Conservation (phyloP, 2,113 vertebrate genomes). For the Stegastes partitus region DNA sequence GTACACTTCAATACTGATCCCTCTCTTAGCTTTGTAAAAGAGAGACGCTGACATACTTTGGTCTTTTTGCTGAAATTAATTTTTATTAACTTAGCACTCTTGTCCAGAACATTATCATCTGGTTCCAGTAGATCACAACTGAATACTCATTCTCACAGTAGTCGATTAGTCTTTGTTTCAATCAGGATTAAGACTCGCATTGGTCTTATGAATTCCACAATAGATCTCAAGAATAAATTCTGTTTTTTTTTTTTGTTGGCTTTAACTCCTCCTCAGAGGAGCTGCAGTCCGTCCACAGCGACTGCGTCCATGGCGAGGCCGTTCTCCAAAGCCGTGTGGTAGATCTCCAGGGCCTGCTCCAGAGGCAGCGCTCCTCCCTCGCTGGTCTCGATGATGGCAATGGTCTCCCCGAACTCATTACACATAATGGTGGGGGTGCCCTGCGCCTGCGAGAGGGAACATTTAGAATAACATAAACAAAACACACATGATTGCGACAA, state of each 20-base stretch:
- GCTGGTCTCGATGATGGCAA: constrained; percentile 91
- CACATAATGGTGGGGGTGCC: constrained; percentile 90
- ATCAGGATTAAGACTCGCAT: constrained; percentile 15
- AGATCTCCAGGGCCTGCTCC: constrained; percentile 87
- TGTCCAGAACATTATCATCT: not conserved
- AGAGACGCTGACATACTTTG: constrained; percentile 42
- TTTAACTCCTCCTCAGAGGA: constrained; percentile 67
- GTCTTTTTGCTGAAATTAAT: constrained; percentile 40
- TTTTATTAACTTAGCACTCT: constrained; percentile 7
- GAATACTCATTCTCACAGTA: constrained; percentile 7
- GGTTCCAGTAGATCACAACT: not conserved
- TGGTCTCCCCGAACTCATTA: constrained; percentile 92
- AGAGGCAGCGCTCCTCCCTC: constrained; percentile 86
- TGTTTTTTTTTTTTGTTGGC: not conserved
- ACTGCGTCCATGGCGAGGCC: constrained; percentile 84
- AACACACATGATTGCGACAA: not conserved
- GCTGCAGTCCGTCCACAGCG: constrained; percentile 80
- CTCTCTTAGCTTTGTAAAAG: not conserved
- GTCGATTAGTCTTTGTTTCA: constrained; percentile 12
- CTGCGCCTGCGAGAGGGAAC: constrained; percentile 58
- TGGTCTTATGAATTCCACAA: not conserved
- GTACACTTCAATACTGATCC: constrained; percentile 9
- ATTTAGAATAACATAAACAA: not conserved
- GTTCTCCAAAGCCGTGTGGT: constrained; percentile 88
- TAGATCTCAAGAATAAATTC: not conserved